These are phyloP conservation scores for Pocillopora damicornis DNA, from an alignment of 64 coral and sea anemone species.

Conservation along the genomic window DNA sequence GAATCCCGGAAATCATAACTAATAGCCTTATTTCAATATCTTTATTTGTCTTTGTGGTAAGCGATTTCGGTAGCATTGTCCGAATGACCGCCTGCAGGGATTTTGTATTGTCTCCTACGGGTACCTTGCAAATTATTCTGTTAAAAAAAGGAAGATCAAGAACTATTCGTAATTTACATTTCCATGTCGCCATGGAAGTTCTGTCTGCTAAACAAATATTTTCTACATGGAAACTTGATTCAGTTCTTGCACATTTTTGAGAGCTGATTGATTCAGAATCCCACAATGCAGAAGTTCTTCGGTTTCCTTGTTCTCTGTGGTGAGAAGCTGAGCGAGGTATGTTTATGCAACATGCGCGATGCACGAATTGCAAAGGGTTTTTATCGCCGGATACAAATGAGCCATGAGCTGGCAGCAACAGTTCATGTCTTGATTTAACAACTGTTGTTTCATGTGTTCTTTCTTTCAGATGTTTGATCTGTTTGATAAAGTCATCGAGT, in stretches of 20 bases:
- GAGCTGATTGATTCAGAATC: neutral
- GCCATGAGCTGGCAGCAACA: neutral
- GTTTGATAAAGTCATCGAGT: slow-evolving; percentile 71
- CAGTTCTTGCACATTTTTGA: neutral
- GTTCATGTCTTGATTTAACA: neutral
- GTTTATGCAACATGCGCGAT: neutral
- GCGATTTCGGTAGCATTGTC: neutral
- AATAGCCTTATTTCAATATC: neutral
- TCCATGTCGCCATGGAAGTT: neutral
- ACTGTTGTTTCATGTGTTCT: neutral
- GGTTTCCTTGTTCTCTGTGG: neutral
- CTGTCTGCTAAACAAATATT: neutral
- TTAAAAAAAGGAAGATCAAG: neutral
- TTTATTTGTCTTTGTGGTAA: neutral
- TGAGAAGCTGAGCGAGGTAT: neutral
- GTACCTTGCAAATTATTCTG: neutral
- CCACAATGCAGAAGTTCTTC: neutral
- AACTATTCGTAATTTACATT: slow-evolving; percentile 6
- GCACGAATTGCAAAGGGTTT: neutral
- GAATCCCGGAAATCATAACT: neutral
- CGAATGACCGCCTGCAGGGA: neutral
- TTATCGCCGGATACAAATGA: neutral
- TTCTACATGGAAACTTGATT: neutral
- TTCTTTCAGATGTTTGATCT: slow-evolving; percentile 72
- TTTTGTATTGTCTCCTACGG: neutral